Evolutionary conservation across 2,888 invertebrate genomes (phyloP).

Genomic region (Elmis aenea): DNA sequence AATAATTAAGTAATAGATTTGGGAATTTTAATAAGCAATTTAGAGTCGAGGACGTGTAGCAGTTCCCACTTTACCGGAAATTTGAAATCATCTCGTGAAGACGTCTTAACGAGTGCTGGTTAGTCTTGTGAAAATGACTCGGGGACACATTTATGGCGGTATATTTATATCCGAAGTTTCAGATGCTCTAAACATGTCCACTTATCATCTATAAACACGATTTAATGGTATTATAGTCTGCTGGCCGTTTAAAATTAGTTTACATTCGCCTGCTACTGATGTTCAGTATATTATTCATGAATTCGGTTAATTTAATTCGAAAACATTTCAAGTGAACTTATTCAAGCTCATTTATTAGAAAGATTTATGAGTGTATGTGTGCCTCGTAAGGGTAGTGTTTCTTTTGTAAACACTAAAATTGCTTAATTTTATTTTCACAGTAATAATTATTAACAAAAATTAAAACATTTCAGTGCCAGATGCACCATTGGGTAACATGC

Average conservation of each 20-base stretch:
- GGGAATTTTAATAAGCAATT: background rate
- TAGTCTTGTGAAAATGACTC: slow-evolving; percentile 41
- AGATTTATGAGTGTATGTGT: too few species aligned
- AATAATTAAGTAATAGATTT: too few species aligned
- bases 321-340: too few species aligned
- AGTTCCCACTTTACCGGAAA: slow-evolving; percentile 30
- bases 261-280: slow-evolving; percentile 25
- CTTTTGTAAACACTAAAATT: too few species aligned
- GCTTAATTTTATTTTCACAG: too few species aligned
- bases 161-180: slow-evolving; percentile 37
- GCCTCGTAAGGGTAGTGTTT: too few species aligned
- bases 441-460: too few species aligned
- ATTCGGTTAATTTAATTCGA: too few species aligned
- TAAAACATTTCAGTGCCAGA: too few species aligned
- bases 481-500: too few species aligned
- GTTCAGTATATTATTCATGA: slow-evolving; percentile 39
- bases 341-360: too few species aligned
- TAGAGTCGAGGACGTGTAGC: background rate
- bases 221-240: slow-evolving; percentile 27
- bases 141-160: slow-evolving; percentile 42
- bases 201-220: slow-evolving; percentile 35
- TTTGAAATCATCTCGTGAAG: slow-evolving; percentile 39
- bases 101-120: slow-evolving; percentile 43
- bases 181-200: slow-evolving; percentile 36
- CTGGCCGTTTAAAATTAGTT: slow-evolving; percentile 31